phyloP scores from a whole-genome alignment of 2,797 vertebrate genomes.

The Meriones psammophilus region DNA sequence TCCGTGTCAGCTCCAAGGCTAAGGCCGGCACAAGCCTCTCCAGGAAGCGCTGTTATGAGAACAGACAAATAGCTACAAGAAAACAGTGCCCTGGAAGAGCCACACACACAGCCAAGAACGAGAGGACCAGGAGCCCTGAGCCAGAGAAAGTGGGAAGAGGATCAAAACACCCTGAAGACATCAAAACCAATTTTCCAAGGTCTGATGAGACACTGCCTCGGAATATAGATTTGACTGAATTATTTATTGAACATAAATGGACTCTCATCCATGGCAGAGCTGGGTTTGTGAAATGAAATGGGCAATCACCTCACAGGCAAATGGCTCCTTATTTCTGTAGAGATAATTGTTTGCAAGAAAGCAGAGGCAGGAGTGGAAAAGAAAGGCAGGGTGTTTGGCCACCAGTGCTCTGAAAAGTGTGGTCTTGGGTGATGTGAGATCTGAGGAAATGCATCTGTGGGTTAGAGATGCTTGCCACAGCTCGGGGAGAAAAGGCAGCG shows the following conservation, averaged over 20 bases:
- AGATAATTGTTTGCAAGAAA: neutral
- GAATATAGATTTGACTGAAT: constrained; percentile 4
- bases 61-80: neutral
- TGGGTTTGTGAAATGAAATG: neutral
- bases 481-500: rapidly evolving
- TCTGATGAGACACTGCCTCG: neutral
- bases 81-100: no score
- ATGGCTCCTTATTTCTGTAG: neutral
- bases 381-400: neutral
- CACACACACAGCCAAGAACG: neutral
- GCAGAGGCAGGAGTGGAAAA: neutral
- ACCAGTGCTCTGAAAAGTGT: neutral
- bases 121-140: neutral
- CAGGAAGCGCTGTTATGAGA: neutral
- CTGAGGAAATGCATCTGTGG: rapidly evolving
- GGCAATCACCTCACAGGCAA: neutral
- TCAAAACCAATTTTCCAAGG: neutral
- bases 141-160: neutral
- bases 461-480: neutral
- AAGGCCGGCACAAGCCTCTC: neutral
- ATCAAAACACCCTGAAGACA: neutral
- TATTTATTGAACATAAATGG: constrained; percentile 48
- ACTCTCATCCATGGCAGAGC: neutral
- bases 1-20: neutral
- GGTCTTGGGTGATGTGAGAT: neutral